A percentile compares a stretch with the other conserved stretches of the same genome.
Evolutionary conservation across 2,888 invertebrate genomes (phyloP).

Genomic region (Drosophila parthenogenetica): DNA sequence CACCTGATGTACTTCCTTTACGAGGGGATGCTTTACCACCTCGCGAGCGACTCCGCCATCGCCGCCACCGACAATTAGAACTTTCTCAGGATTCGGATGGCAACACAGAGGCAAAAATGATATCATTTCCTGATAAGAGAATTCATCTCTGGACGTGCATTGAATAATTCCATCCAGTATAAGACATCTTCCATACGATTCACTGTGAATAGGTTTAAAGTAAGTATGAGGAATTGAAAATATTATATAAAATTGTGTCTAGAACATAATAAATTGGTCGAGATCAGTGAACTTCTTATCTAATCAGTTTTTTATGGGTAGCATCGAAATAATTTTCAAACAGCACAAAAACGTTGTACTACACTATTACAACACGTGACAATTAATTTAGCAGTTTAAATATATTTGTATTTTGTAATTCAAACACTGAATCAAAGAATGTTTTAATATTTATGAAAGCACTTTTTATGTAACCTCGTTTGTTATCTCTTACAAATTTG

Average conservation of each 20-base stretch:
- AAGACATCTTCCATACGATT: constrained; percentile 91
- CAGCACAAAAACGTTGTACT: background rate
- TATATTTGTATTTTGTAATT: too few relatives aligned
- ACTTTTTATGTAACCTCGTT: too few relatives aligned
- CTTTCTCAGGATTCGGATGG: constrained; percentile 95
- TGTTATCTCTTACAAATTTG: too few relatives aligned
- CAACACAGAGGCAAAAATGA: constrained; percentile 96
- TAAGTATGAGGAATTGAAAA: background rate
- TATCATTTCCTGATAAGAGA: constrained; percentile 99
- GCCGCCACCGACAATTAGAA: constrained; percentile 98
- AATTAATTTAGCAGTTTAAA: background rate
- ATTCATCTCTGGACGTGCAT: constrained; percentile 98
- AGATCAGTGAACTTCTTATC: constrained; percentile 9
- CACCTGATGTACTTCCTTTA: constrained; percentile 94
- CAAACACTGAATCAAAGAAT: too few relatives aligned
- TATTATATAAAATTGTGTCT: background rate
- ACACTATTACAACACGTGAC: background rate
- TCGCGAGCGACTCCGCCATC: constrained; percentile 99
- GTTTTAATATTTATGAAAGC: too few relatives aligned
- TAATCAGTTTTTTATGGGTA: constrained; percentile 1
- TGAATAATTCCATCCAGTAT: constrained; percentile 98
- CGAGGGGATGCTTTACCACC: constrained; percentile 95
- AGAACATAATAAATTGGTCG: background rate
- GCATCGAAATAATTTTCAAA: background rate
- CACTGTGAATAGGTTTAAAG: constrained; percentile 55